Conservation (phyloP, 2,797 vertebrate genomes). For the Cephalopachus bancanus region DNA sequence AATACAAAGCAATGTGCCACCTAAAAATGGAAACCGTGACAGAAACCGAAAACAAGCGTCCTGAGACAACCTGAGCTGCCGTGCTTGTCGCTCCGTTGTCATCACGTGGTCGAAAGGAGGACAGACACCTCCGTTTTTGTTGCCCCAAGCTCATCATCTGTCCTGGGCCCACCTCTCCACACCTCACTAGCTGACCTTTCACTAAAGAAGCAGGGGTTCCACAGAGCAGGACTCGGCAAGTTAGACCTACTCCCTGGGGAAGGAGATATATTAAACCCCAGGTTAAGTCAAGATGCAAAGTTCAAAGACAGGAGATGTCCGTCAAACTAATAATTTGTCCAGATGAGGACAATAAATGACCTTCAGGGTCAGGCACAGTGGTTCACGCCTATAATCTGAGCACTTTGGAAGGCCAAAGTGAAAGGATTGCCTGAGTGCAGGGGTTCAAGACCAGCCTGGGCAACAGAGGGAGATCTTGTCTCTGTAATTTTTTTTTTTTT, state of each 20-base stretch:
- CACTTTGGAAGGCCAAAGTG: too few relatives aligned
- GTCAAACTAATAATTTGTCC: conserved; percentile 22
- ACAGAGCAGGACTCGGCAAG: not conserved
- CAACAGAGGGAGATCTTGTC: too few relatives aligned
- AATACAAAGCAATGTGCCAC: not conserved
- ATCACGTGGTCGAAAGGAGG: not conserved
- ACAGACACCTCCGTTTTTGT: not conserved
- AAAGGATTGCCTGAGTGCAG: too few relatives aligned
- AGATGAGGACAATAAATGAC: not conserved
- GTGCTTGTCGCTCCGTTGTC: not conserved
- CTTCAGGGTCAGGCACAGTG: not conserved
- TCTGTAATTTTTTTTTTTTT: too few relatives aligned
- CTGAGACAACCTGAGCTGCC: not conserved
- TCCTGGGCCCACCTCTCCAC: not conserved
- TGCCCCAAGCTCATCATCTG: not conserved
- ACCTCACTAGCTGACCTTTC: not conserved
- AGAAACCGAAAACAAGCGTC: not conserved
- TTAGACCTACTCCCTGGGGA: not conserved
- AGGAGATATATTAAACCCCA: not conserved
- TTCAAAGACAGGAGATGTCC: conserved; percentile 42
- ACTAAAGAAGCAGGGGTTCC: not conserved
- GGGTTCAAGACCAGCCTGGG: too few relatives aligned
- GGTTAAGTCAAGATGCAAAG: not conserved
- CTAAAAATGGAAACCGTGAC: not conserved
- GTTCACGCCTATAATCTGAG: too few relatives aligned